phyloP scores from a whole-genome alignment of 2,113 vertebrate species.

The Melospiza georgiana region DNA sequence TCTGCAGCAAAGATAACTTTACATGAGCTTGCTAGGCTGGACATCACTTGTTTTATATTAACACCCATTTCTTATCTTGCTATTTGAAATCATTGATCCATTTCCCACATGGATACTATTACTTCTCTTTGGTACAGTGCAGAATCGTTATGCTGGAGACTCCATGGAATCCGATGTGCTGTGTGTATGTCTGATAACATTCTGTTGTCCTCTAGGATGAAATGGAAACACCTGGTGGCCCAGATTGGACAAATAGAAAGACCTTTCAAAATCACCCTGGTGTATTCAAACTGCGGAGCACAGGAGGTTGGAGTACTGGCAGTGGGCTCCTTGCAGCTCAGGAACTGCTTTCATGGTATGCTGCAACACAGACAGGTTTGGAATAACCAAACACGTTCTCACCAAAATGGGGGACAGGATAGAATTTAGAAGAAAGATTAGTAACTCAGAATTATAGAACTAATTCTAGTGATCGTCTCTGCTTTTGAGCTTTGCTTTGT shows the following conservation, averaged over 20 bases:
- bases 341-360: constrained; percentile 80
- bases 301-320: constrained; percentile 65
- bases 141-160: neutral
- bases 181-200: neutral
- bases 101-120: neutral
- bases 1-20: neutral
- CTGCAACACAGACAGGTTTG: neutral
- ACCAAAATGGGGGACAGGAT: neutral
- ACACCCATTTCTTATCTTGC: neutral
- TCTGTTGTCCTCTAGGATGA: constrained; percentile 66
- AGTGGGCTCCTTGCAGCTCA: constrained; percentile 81
- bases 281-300: constrained; percentile 78
- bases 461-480: neutral
- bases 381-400: neutral
- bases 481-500: neutral
- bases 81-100: neutral
- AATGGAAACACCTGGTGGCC: constrained; percentile 79
- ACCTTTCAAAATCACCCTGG: constrained; percentile 82
- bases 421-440: neutral
- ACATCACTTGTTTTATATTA: neutral
- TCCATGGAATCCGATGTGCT: neutral
- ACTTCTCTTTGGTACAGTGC: neutral
- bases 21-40: neutral
- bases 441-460: neutral
- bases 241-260: constrained; percentile 78